These are phyloP conservation scores for Mycteria americana DNA, from an alignment of 2,797 vertebrate genomes.

Conservation along the genomic window DNA sequence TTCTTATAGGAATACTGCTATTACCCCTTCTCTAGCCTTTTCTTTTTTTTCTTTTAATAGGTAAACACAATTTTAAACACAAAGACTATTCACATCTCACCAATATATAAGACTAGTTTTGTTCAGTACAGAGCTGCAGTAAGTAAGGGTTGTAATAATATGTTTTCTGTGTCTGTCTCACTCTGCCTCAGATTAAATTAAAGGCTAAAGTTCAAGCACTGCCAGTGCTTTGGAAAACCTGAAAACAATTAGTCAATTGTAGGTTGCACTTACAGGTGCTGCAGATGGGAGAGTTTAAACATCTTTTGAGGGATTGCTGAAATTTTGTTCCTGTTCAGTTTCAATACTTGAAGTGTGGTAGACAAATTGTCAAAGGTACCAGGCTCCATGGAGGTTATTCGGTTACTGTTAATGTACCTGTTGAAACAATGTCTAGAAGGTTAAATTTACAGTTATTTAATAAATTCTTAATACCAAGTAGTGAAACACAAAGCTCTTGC, in stretches of 20 bases:
- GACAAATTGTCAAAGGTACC: constrained; percentile 91
- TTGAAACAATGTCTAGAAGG: constrained; percentile 40
- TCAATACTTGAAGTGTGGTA: constrained; percentile 85
- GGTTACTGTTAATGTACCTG: constrained; percentile 91
- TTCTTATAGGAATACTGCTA: neutral
- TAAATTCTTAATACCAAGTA: constrained; percentile 14
- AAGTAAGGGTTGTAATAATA: constrained; percentile 5
- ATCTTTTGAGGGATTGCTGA: constrained; percentile 87
- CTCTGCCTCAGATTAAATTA: constrained; percentile 47
- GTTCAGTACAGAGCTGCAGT: neutral
- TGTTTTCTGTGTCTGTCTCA: constrained; percentile 2
- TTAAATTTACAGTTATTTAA: constrained; percentile 38
- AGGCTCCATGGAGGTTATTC: constrained; percentile 85
- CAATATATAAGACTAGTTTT: constrained; percentile 11
- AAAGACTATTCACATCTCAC: constrained; percentile 37
- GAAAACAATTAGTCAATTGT: constrained; percentile 55
- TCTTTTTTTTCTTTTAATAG: neutral
- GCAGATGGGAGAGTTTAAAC: constrained; percentile 92
- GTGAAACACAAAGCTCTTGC: neutral
- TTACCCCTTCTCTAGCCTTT: neutral
- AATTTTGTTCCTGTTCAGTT: constrained; percentile 91
- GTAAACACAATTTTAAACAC: neutral
- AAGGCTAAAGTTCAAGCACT: constrained; percentile 44
- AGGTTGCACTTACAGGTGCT: constrained; percentile 87
- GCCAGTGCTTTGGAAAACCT: constrained; percentile 36